Conservation (phyloP, 35 echinoderm and acorn worm species). For the Stichopus chloronotus region DNA sequence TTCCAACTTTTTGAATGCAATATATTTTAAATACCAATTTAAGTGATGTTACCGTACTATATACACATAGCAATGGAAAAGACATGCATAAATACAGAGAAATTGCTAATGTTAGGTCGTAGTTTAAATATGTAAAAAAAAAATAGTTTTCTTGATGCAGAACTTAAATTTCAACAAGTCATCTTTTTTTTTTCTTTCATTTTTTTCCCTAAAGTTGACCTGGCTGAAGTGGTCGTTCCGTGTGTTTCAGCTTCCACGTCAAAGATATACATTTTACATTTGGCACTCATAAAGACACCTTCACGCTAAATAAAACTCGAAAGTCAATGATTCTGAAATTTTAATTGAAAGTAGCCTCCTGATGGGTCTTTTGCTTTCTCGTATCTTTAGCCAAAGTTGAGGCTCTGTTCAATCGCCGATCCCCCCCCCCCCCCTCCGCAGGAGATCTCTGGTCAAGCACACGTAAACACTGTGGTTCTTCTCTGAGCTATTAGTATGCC, state of each 20-base stretch:
- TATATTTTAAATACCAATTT: too few relatives aligned
- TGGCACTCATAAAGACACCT: constrained; percentile 23
- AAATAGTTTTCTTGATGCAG: too few relatives aligned
- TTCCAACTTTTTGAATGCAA: too few relatives aligned
- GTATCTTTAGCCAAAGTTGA: neutral
- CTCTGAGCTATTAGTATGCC: constrained; percentile 21
- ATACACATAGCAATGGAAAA: too few relatives aligned
- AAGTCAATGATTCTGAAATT: constrained; percentile 27
- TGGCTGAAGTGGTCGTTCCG: neutral
- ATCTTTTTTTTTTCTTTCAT: neutral
- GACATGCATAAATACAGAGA: too few relatives aligned
- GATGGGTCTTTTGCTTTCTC: neutral
- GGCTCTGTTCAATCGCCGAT: neutral
- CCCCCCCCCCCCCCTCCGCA: too few relatives aligned
- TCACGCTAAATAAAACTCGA: constrained; percentile 46
- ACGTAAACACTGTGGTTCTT: neutral
- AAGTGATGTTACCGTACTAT: too few relatives aligned
- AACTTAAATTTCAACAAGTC: constrained; percentile 14
- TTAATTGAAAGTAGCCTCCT: constrained; percentile 20
- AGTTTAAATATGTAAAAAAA: too few relatives aligned
- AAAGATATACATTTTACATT: neutral
- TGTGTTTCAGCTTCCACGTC: neutral
- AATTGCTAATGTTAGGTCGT: too few relatives aligned
- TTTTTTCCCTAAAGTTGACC: neutral
- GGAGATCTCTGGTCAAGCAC: neutral